A percentile compares a stretch with the other conserved stretches of the same genome.
Evolutionary conservation across 2,113 vertebrate species (phyloP).

Genomic region (Seriola aureovittata): DNA sequence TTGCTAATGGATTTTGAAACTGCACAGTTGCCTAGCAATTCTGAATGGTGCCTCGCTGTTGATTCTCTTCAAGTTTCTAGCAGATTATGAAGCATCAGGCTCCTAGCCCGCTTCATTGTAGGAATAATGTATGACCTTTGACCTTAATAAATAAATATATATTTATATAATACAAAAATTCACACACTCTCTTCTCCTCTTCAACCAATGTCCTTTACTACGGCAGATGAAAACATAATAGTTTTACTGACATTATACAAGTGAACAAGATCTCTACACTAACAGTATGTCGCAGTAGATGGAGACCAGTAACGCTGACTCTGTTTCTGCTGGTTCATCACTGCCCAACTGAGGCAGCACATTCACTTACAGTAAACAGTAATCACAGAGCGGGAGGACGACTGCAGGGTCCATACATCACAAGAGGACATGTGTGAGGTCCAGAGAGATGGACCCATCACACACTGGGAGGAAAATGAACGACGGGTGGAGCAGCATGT

Average conservation of each 20-base stretch:
- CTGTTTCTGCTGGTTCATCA: constrained; percentile 71
- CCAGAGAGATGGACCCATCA: constrained; percentile 65
- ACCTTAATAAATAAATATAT: constrained; percentile 46
- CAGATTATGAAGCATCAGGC: constrained; percentile 48
- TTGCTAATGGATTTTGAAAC: constrained; percentile 75
- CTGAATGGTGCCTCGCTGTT: constrained; percentile 34
- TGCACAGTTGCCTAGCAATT: constrained; percentile 61
- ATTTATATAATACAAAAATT: too few relatives aligned
- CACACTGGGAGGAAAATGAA: constrained; percentile 66
- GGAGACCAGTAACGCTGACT: constrained; percentile 53
- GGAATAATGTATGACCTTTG: constrained; percentile 58
- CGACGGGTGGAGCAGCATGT: constrained; percentile 51
- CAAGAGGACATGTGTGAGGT: constrained; percentile 66
- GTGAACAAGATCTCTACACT: constrained; percentile 46
- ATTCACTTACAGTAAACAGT: constrained; percentile 71
- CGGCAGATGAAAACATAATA: too few relatives aligned
- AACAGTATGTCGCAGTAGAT: constrained; percentile 39
- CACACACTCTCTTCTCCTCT: too few relatives aligned
- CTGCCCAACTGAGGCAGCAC: constrained; percentile 58
- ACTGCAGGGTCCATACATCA: constrained; percentile 70
- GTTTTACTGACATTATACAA: constrained; percentile 16
- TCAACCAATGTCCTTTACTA: too few relatives aligned
- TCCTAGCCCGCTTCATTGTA: constrained; percentile 27
- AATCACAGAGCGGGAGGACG: constrained; percentile 69
- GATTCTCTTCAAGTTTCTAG: constrained; percentile 45